A percentile compares a stretch with the other conserved stretches of the same genome.
phyloP scores from a whole-genome alignment of 2,113 vertebrate genomes.

The Gadus chalcogrammus region DNA sequence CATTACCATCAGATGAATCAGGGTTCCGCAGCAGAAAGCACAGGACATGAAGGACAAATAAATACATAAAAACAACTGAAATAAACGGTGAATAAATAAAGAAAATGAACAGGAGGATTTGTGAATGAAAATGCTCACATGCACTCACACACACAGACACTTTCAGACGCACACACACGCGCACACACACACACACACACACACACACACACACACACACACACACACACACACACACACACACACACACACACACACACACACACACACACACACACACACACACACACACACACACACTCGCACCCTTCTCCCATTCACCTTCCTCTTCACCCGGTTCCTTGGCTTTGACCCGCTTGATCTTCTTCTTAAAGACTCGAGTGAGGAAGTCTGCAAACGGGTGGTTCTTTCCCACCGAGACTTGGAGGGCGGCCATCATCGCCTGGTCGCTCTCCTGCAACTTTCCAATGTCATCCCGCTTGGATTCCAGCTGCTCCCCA shows the following conservation, averaged over 20 bases:
- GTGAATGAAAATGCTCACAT: background rate
- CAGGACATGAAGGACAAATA: no score
- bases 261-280: constrained; percentile 6
- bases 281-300: constrained; percentile 25
- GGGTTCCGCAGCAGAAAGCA: background rate
- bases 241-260: constrained; percentile 1
- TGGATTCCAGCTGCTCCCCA: constrained; percentile 76
- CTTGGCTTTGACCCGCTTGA: constrained; percentile 73
- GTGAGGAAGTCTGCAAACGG: constrained; percentile 82
- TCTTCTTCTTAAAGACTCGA: constrained; percentile 82
- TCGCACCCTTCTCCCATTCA: constrained; percentile 29
- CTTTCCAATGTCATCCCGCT: constrained; percentile 70
- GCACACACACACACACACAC: constrained; percentile 12
- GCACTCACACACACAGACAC: background rate
- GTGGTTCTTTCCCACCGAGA: constrained; percentile 82
- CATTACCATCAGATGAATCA: background rate
- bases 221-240: constrained; percentile 1
- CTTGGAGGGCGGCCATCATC: constrained; percentile 73
- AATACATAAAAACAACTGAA: no score
- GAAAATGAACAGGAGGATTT: no score
- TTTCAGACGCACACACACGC: background rate
- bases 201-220: constrained; percentile 21
- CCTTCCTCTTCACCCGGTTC: constrained; percentile 64
- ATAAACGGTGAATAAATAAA: no score
- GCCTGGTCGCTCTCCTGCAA: constrained; percentile 79